These are phyloP conservation scores for Galleria mellonella DNA, from an alignment of 1,140 invertebrate genomes.

Conservation along the genomic window DNA sequence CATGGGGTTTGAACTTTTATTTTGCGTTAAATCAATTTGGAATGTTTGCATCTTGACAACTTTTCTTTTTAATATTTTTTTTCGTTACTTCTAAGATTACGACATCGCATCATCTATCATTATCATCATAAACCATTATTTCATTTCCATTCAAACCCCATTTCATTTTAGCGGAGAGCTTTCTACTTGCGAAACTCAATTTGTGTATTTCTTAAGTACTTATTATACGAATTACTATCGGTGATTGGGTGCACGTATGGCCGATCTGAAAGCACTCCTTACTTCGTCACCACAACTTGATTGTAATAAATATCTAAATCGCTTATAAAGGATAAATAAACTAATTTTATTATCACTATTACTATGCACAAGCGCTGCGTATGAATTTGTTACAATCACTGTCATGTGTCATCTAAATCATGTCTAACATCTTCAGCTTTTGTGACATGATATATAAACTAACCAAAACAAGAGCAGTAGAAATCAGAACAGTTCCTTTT, in stretches of 20 bases:
- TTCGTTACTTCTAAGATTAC: constrained; percentile 38
- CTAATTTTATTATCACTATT: neutral
- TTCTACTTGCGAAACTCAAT: constrained; percentile 32
- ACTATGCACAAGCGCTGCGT: constrained; percentile 18
- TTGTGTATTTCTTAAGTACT: constrained; percentile 17
- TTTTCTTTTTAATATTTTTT: constrained; percentile 52
- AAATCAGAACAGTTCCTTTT: neutral
- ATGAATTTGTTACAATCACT: constrained; percentile 57
- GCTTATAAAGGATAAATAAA: constrained; percentile 4
- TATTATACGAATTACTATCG: constrained; percentile 16
- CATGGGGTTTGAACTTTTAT: constrained; percentile 72
- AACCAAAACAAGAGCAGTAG: constrained; percentile 48
- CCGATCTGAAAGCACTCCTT: constrained; percentile 65
- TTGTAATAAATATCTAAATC: constrained; percentile 50
- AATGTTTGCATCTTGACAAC: constrained; percentile 74
- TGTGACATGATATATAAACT: constrained; percentile 60
- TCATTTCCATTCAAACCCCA: constrained; percentile 70
- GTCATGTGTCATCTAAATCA: constrained; percentile 31
- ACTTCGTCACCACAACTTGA: constrained; percentile 38
- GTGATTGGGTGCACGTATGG: constrained; percentile 69
- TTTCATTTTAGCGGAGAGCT: constrained; percentile 67
- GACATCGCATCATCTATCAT: constrained; percentile 55
- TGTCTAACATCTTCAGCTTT: constrained; percentile 52
- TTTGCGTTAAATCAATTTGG: constrained; percentile 57
- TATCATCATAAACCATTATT: constrained; percentile 36